These are phyloP conservation scores for Myripristis murdjan DNA, from an alignment of 2,797 vertebrate species.

Conservation along the genomic window DNA sequence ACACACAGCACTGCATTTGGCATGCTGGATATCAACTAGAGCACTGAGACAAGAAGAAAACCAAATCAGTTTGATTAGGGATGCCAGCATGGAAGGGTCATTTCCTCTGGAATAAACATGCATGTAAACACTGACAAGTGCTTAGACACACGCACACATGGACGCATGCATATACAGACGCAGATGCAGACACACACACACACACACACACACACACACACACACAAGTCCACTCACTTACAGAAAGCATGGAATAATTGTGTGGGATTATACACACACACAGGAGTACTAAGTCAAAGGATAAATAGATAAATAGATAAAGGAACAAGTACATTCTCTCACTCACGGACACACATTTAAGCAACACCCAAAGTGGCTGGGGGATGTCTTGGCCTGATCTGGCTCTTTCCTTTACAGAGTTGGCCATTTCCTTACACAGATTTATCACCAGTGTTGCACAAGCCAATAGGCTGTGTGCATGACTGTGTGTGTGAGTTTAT, in stretches of 20 bases:
- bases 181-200: constrained; percentile 18
- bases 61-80: constrained; percentile 14
- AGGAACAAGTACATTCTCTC: constrained; percentile 23
- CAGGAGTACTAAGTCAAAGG: neutral
- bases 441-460: constrained; percentile 64
- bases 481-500: constrained; percentile 19
- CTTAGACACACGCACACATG: constrained; percentile 10
- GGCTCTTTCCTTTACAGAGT: constrained; percentile 36
- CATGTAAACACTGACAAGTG: constrained; percentile 1
- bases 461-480: constrained; percentile 31
- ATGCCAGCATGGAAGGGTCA: constrained; percentile 13
- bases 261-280: constrained; percentile 10
- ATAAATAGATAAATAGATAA: constrained; percentile 42
- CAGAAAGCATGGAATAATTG: constrained; percentile 2
- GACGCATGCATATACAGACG: constrained; percentile 4
- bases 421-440: constrained; percentile 53
- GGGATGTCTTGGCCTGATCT: constrained; percentile 10
- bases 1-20: neutral
- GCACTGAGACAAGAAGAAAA: constrained; percentile 19
- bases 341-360: constrained; percentile 39
- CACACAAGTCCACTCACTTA: constrained; percentile 3
- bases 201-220: constrained; percentile 6
- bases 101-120: constrained; percentile 34
- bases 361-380: constrained; percentile 11
- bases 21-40: neutral